Evolutionary conservation across 2,888 invertebrate species (phyloP).

Genomic region (Parasteatoda lunata): DNA sequence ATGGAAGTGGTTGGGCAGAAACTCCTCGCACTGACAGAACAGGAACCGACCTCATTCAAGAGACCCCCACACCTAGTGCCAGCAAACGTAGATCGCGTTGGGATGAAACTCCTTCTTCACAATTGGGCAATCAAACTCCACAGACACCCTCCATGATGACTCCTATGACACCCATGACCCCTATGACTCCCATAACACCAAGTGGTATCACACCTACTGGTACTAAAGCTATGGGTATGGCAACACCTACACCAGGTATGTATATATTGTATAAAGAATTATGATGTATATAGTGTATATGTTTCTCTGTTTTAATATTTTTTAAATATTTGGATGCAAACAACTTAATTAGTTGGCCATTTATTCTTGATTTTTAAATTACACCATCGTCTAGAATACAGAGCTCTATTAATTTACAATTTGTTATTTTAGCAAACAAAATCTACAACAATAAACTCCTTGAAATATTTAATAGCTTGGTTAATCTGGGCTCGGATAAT

Average conservation of each 20-base stretch:
- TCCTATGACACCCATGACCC: constrained; percentile 74
- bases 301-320: too few species aligned
- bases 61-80: constrained; percentile 94
- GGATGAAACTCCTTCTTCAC: constrained; percentile 94
- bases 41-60: constrained; percentile 83
- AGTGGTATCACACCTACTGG: constrained; percentile 91
- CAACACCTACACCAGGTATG: constrained; percentile 92
- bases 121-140: constrained; percentile 76
- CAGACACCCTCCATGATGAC: constrained; percentile 70
- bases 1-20: constrained; percentile 98
- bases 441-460: too few species aligned
- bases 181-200: constrained; percentile 81
- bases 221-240: constrained; percentile 97
- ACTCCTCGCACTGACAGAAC: constrained; percentile 96
- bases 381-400: too few species aligned
- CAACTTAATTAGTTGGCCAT: too few species aligned
- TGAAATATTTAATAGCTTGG: too few species aligned
- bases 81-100: constrained; percentile 97
- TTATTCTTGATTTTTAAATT: too few species aligned
- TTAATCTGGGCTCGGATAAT: too few species aligned
- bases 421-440: too few species aligned
- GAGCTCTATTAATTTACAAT: too few species aligned
- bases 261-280: neutral
- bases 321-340: too few species aligned
- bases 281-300: too few species aligned